Evolutionary conservation across 1,140 invertebrate genomes (phyloP), one percentile per base, ranked within the genome.

Genomic region (Drosophila arizonae): DNA sequence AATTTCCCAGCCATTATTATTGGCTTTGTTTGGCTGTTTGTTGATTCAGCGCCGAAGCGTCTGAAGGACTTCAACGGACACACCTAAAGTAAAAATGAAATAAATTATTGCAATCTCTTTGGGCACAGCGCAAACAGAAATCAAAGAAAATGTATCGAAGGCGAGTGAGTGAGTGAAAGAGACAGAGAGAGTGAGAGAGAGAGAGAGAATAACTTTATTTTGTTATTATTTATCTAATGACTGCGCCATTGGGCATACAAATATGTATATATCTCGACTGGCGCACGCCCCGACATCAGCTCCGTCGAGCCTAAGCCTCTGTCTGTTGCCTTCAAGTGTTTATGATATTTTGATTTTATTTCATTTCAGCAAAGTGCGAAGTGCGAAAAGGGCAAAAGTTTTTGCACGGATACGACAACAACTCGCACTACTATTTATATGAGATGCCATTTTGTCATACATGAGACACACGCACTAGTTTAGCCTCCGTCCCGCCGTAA

Each of bases 331-430:
- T 52, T 58, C 57, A 82, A 88, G 84, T 88, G 84, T 88, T 88
- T 88, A 88, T 88, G 84, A 84, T 88, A 78, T 89, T 88, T 88
- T 88, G 84, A 88, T 88, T 84, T 84, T 71, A 79, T 79, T 80
- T 81, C 56, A 79, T 70, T 55, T 28, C 15, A 52, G 33, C 3
- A 13, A 36, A 9, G 6, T 39, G 41, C 10, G n/a, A 58, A 52
- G 61, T 55, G 56, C 21, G 21, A 57, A 74, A 74, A 74, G 45
- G 57, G 43, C 54, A 63, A 70, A 58, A 72, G 62, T 62, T 78
- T 41, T 21, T 84, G 76, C 73, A 84, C 72, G 74, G 76, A 87
- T 77, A 26, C 51, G 6, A 30, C 28, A 0, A 30, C 28, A 6
- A 30, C 28, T 30, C 4, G 0, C 28, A 30, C 26, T 15, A 46